Evolutionary conservation across 1,140 invertebrate species (phyloP).

Genomic region (Oryzaephilus surinamensis): DNA sequence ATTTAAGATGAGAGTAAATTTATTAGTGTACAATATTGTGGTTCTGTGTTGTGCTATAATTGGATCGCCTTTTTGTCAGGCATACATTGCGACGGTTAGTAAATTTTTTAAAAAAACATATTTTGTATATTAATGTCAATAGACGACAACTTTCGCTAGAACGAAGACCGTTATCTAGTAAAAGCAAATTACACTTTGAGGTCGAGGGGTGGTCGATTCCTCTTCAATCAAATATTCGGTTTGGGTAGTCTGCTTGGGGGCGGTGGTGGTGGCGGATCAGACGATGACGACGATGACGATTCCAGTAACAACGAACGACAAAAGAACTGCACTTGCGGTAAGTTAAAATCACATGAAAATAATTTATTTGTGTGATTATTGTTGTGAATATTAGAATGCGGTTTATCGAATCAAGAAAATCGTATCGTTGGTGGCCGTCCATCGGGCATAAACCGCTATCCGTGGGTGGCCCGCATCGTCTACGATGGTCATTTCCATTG

Average conservation of each 20-base stretch:
- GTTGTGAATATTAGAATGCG: conserved; percentile 48
- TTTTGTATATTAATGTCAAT: no score
- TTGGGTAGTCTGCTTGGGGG: conserved; percentile 37
- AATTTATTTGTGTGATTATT: conserved; percentile 2
- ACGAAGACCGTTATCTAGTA: no score
- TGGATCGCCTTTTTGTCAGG: no score
- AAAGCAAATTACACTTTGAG: no score
- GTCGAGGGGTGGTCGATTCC: conserved; percentile 41
- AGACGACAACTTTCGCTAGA: background rate
- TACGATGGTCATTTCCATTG: conserved; percentile 84
- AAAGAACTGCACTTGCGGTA: conserved; percentile 55
- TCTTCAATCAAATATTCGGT: conserved; percentile 54
- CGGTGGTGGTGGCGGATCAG: conserved; percentile 16
- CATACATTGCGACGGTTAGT: no score
- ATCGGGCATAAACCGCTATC: conserved; percentile 69
- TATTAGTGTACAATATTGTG: no score
- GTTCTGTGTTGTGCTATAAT: no score
- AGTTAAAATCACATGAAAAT: conserved; percentile 25
- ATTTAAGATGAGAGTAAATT: no score
- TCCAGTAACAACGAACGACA: no score
- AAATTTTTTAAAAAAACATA: no score
- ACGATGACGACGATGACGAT: conserved; percentile 38
- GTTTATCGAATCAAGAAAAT: conserved; percentile 58
- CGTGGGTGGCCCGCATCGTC: conserved; percentile 73
- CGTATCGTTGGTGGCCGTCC: conserved; percentile 64